Evolutionary conservation across 2,113 vertebrate genomes (phyloP), one percentile per base, ranked within the genome.

Genomic region (Circaetus gallicus): DNA sequence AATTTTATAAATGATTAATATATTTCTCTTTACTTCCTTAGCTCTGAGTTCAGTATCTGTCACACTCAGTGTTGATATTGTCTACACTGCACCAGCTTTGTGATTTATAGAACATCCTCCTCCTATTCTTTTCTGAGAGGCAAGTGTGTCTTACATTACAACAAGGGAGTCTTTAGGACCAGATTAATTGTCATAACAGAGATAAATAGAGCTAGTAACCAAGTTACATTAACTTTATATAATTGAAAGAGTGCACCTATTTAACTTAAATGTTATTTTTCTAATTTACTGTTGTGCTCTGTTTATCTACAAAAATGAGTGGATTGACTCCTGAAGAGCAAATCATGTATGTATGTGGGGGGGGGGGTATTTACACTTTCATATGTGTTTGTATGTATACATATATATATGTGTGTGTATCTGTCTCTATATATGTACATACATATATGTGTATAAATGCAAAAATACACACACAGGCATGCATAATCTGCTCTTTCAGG

Each of bases 21-120:
- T 79, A 50, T 97, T 96, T 76, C 47, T 95, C 80, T 92, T 94
- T 86, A 59, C n/a, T 85, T 96, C 47, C 82, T 89, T 96, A 95
- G 90, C 82, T 96, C 52, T 91, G 63, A 90, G 76, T 93, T 96
- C 80, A 97, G 67, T 90, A 79, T 90, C 81, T 96, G 79, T 90
- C 83, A 91, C 79, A 73, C 61, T 95, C 74, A 78, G 43, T 69
- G 67, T 62, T 87, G 91, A 50, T 62, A 61, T 12, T 80, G 55
- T 71, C 61, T 80, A 32, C 61, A 86, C 42, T 88, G 17, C 88
- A 95, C 53, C 67, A 93, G 56, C 67, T 94, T 85, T 80, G 73
- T 96, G 52, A 90, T 95, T 95, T 96, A 67, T 79, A 80, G 71
- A 85, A 84, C 65, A 92, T 56, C 76, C 55, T 70, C 32, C 43